Percentiles rank a stretch among this genome's conserved stretches.
Conservation (phyloP, 2,888 invertebrate genomes). For the Drosophila prostipennis region DNA sequence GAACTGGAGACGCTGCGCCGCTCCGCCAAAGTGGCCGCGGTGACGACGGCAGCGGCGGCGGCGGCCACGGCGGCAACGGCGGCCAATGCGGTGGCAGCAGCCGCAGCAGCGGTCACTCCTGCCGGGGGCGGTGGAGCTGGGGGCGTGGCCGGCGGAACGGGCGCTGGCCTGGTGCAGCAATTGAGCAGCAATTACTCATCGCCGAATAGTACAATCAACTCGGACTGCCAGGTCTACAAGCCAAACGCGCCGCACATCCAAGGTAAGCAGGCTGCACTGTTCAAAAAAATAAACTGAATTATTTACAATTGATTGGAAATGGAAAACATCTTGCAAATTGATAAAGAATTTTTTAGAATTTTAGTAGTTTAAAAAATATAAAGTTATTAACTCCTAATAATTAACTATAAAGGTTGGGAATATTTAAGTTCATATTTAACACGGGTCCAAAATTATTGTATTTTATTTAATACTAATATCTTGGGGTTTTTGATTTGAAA, state of each 20-base stretch:
- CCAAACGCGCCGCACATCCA: constrained; percentile 86
- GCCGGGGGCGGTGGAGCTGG: constrained; percentile 37
- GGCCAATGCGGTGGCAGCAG: constrained; percentile 60
- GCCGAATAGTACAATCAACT: constrained; percentile 83
- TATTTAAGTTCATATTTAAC: no score
- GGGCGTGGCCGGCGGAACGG: constrained; percentile 33
- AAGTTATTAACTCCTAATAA: no score
- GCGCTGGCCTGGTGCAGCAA: constrained; percentile 63
- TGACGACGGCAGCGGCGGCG: constrained; percentile 75
- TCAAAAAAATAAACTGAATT: neutral
- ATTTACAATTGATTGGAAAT: no score
- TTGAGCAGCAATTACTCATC: constrained; percentile 83
- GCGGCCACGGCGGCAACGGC: constrained; percentile 53
- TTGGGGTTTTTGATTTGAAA: no score
- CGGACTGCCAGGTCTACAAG: constrained; percentile 87
- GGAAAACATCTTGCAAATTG: no score
- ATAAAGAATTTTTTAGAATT: no score
- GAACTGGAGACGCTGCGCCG: constrained; percentile 90
- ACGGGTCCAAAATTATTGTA: no score
- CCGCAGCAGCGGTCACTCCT: constrained; percentile 63
- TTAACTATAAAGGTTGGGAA: no score
- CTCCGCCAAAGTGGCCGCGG: constrained; percentile 80
- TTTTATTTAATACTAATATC: no score
- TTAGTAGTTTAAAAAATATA: no score
- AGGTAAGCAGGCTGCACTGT: constrained; percentile 72